Conservation (phyloP, 1,140 invertebrate species). For the Psix sp. region DNA sequence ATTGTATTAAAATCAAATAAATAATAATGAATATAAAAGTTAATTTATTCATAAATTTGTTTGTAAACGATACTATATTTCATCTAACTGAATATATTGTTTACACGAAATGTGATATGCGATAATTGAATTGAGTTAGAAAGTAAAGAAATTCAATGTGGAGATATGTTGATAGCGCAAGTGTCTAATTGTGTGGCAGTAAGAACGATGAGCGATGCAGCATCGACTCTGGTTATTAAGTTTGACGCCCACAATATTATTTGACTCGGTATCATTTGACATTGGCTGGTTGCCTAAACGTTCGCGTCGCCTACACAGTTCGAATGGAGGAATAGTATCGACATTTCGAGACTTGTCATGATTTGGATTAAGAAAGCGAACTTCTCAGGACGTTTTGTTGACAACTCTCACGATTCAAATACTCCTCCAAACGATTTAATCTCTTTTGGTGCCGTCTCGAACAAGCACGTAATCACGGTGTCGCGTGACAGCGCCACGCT, state of each 20-base stretch:
- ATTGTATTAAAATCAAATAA: no score
- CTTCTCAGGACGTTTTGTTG: conserved; percentile 51
- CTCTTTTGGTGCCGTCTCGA: conserved; percentile 50
- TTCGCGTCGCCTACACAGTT: conserved; percentile 31
- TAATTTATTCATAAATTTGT: no score
- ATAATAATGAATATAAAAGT: no score
- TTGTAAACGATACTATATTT: no score
- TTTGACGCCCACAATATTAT: conserved; percentile 32
- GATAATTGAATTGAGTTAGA: no score
- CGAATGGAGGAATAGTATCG: conserved; percentile 43
- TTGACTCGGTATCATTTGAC: conserved; percentile 41
- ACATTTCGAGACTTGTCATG: conserved; percentile 51
- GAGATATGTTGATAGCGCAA: no score
- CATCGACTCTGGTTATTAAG: no score
- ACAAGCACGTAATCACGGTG: conserved; percentile 55
- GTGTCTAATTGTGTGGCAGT: no score
- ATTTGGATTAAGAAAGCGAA: conserved; percentile 68
- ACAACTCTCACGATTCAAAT: conserved; percentile 64
- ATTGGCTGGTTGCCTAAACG: conserved; percentile 53
- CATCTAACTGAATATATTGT: no score
- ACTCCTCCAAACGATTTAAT: conserved; percentile 58
- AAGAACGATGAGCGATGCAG: no score
- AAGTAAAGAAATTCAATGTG: no score
- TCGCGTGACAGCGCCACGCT: conserved; percentile 56
- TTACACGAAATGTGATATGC: no score